Evolutionary conservation across 2,888 invertebrate genomes (phyloP).

Genomic region (Colostygia pectinataria): DNA sequence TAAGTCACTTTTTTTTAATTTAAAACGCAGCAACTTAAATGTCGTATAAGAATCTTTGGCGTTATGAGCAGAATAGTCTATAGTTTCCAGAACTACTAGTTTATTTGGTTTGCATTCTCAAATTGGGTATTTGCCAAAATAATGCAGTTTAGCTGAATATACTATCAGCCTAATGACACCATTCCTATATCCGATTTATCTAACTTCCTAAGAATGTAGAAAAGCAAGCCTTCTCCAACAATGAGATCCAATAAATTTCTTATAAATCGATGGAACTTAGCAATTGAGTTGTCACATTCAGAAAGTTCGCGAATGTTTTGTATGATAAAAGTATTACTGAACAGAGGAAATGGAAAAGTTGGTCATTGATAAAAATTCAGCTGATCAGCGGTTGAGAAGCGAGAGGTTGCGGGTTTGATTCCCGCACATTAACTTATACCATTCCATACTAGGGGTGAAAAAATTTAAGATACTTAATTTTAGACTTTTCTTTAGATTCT

Average conservation of each 20-base stretch:
- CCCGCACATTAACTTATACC: too few species aligned
- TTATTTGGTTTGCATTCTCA: too few species aligned
- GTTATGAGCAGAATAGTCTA: too few species aligned
- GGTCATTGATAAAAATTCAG: neutral
- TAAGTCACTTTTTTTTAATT: too few species aligned
- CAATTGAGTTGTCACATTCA: slow-evolving; percentile 23
- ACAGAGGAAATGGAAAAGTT: neutral
- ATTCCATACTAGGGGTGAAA: too few species aligned
- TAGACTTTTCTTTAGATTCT: too few species aligned
- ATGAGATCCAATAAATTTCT: slow-evolving; percentile 11
- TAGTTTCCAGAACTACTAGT: too few species aligned
- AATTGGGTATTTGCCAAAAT: too few species aligned
- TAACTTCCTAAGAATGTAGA: neutral
- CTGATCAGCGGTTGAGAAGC: neutral
- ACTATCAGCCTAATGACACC: neutral
- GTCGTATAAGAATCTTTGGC: too few species aligned
- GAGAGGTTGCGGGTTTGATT: too few species aligned
- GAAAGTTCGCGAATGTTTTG: slow-evolving; percentile 13
- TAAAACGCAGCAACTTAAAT: too few species aligned
- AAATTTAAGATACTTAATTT: too few species aligned
- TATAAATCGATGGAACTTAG: slow-evolving; percentile 24
- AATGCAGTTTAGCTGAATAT: neutral
- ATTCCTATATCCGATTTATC: slow-evolving; percentile 2
- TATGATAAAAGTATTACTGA: slow-evolving; percentile 5
- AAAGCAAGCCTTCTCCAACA: slow-evolving; percentile 1